These are phyloP conservation scores for Tenebrio molitor DNA, from an alignment of 1,140 invertebrate species.

Conservation along the genomic window DNA sequence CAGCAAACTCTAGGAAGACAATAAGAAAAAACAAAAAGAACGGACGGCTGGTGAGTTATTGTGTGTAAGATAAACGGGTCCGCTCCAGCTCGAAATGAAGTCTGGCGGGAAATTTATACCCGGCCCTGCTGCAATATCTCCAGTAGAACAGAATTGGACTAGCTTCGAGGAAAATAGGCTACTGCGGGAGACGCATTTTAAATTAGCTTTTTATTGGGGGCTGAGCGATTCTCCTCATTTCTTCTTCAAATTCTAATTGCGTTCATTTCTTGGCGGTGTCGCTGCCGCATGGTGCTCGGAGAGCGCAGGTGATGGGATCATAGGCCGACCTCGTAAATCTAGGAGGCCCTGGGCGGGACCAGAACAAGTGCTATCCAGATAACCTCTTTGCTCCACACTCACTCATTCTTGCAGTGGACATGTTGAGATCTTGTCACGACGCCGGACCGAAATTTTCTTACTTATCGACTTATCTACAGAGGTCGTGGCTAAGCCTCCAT, in stretches of 20 bases:
- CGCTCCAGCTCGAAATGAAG: slow-evolving; percentile 67
- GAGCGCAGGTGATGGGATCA: slow-evolving; percentile 55
- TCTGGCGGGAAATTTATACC: slow-evolving; percentile 67
- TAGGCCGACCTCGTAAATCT: slow-evolving; percentile 60
- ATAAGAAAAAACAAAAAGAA: slow-evolving; percentile 65
- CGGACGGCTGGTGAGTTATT: slow-evolving; percentile 66
- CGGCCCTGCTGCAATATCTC: slow-evolving; percentile 66
- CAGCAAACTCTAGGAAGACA: slow-evolving; percentile 64
- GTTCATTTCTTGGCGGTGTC: slow-evolving; percentile 19
- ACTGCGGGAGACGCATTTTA: slow-evolving; percentile 64
- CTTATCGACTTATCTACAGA: not conserved
- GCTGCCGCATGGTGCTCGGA: slow-evolving; percentile 23
- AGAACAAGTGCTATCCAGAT: slow-evolving; percentile 62
- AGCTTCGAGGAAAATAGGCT: slow-evolving; percentile 64
- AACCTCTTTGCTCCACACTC: slow-evolving; percentile 59
- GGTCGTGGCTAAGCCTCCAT: not conserved
- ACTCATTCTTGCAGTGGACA: slow-evolving; percentile 58
- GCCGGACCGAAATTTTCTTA: slow-evolving; percentile 44
- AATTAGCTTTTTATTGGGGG: slow-evolving; percentile 65
- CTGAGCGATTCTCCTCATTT: slow-evolving; percentile 46
- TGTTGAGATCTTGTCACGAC: slow-evolving; percentile 56
- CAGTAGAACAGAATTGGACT: slow-evolving; percentile 65
- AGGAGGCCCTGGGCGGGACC: slow-evolving; percentile 54
- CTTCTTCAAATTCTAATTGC: slow-evolving; percentile 6
- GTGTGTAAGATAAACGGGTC: slow-evolving; percentile 67